A percentile compares a stretch with the other conserved stretches of the same genome.
These are phyloP conservation scores for Alligator sinensis DNA, from an alignment of 2,113 vertebrate species.

Conservation along the genomic window DNA sequence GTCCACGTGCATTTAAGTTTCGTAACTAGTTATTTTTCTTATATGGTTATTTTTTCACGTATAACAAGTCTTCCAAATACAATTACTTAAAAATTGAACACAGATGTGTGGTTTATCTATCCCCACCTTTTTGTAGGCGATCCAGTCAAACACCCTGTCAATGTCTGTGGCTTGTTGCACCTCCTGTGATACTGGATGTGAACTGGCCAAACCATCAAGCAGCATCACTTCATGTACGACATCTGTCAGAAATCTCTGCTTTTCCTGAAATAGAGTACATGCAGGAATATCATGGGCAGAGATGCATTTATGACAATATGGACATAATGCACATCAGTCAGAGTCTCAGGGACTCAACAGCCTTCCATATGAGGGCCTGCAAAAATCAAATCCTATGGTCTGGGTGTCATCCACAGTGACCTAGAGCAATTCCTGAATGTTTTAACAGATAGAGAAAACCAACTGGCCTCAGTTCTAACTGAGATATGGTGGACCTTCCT, in stretches of 20 bases:
- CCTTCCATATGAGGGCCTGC: neutral
- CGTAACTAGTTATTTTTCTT: neutral
- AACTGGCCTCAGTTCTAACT: neutral
- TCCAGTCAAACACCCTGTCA: constrained; percentile 97
- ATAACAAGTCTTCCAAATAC: neutral
- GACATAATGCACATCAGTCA: constrained; percentile 3
- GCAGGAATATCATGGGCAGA: constrained; percentile 19
- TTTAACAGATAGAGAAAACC: neutral
- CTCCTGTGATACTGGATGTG: constrained; percentile 96
- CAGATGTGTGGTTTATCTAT: constrained; percentile 6
- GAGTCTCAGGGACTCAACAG: neutral
- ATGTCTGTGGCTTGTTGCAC: constrained; percentile 93
- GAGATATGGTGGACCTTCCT: neutral
- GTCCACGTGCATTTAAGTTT: neutral
- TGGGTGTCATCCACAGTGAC: neutral
- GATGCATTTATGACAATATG: neutral
- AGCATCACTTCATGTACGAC: constrained; percentile 98
- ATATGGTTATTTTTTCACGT: neutral
- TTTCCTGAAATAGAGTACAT: constrained; percentile 88
- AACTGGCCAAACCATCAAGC: constrained; percentile 92
- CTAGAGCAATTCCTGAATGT: neutral
- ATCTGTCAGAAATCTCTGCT: constrained; percentile 96
- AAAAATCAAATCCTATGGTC: neutral
- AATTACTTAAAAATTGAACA: neutral
- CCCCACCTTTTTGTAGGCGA: constrained; percentile 96